Conservation (phyloP, 1,140 invertebrate genomes). For the Leptinotarsa texana region DNA sequence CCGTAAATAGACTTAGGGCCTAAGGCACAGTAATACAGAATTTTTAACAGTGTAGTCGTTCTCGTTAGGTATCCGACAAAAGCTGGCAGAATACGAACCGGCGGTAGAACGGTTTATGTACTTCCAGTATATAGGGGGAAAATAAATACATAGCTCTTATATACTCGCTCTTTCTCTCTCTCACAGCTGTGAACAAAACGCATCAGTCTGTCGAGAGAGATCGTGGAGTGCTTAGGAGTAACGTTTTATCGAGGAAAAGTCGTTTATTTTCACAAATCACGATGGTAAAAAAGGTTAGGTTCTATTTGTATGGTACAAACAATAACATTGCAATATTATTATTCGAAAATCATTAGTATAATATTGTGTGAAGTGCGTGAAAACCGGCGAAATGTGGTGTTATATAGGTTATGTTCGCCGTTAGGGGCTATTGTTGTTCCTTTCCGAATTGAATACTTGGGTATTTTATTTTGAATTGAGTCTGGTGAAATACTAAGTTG, state of each 20-base stretch:
- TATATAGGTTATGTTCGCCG: constrained; percentile 48
- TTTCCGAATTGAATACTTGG: constrained; percentile 21
- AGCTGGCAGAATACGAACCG: constrained; percentile 47
- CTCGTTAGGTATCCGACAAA: constrained; percentile 49
- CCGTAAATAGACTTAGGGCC: background rate
- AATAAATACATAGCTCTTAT: constrained; percentile 51
- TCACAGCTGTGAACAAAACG: constrained; percentile 51
- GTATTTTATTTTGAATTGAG: background rate
- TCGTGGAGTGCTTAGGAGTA: constrained; percentile 46
- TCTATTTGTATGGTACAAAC: constrained; percentile 9
- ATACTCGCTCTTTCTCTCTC: constrained; percentile 42
- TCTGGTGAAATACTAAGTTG: constrained; percentile 15
- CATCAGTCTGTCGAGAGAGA: constrained; percentile 52
- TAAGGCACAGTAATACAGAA: constrained; percentile 19
- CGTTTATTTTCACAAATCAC: constrained; percentile 35
- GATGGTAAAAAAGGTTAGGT: constrained; percentile 30
- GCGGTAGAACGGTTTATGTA: constrained; percentile 49
- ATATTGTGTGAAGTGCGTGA: constrained; percentile 26
- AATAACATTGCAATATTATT: constrained; percentile 13
- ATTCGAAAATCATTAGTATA: constrained; percentile 21
- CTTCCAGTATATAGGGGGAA: constrained; percentile 47
- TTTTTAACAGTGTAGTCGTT: constrained; percentile 46
- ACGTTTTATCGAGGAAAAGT: constrained; percentile 39
- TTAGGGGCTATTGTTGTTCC: constrained; percentile 45
- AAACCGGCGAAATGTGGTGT: constrained; percentile 42